These are phyloP conservation scores for Heterochromis multidens DNA, from an alignment of 2,113 vertebrate species.

Conservation along the genomic window DNA sequence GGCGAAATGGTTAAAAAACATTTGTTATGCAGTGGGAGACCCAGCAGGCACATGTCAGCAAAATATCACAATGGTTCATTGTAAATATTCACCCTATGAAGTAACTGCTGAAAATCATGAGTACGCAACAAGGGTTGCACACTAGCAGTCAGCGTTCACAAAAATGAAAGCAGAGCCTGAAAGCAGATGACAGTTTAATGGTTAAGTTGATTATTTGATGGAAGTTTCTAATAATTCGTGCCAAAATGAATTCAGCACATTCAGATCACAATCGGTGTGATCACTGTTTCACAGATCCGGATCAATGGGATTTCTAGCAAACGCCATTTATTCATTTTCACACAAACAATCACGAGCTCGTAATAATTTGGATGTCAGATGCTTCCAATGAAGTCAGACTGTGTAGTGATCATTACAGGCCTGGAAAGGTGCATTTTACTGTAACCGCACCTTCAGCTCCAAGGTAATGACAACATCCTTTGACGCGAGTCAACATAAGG, in stretches of 20 bases:
- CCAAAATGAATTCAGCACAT: background rate
- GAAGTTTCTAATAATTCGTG: constrained; percentile 20
- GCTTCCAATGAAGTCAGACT: background rate
- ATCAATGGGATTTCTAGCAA: background rate
- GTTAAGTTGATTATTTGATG: background rate
- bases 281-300: background rate
- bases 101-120: constrained; percentile 38
- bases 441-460: constrained; percentile 68
- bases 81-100: constrained; percentile 46
- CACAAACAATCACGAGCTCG: background rate
- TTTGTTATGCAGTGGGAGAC: constrained; percentile 31
- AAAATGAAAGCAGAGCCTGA: background rate
- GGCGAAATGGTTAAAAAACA: background rate
- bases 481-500: constrained; percentile 56
- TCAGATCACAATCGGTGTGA: background rate
- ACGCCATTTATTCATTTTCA: background rate
- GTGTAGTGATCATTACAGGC: background rate
- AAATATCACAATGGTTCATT: constrained; percentile 51
- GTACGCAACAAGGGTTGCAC: constrained; percentile 12
- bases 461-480: constrained; percentile 73
- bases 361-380: background rate
- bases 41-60: constrained; percentile 53
- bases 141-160: background rate
- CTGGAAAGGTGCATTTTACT: constrained; percentile 24
- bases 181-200: background rate